Evolutionary conservation across 2,113 vertebrate genomes (phyloP), one percentile per base, ranked within the genome.

Genomic region (Trichomycterus rosablanca): DNA sequence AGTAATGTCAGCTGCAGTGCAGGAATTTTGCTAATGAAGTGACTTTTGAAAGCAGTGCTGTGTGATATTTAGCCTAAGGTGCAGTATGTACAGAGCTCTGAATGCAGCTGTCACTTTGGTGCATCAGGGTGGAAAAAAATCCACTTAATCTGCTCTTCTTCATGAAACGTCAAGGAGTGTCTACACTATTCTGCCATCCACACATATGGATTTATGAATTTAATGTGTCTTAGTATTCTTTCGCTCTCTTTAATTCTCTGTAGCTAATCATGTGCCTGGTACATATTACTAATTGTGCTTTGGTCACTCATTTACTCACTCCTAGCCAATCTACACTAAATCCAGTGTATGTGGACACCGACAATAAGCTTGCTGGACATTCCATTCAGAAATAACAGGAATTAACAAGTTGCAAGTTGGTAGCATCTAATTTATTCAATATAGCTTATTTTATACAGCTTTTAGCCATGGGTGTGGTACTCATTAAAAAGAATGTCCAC

Each of bases 111-210:
- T 65, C 43, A 39, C 52, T 30, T 57, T 57, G 63, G 35, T 44
- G 24, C 35, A 65, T 49, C 53, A 49, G 45, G 63, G 63, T 34
- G 19, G 43, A 56, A 65, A 30, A n/a, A 57, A 65, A 65, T 65
- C 52, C 63, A 57, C 63, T 56, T 65, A 65, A 65, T 65, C 63
- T 49, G 3, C 43, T 49, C 44, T 65, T 65, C 43, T 32, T 39
- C 24, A 32, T 24, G 48, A 48, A 59, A 67, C 55, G 52, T 44
- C 24, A 19, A n/a, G n/a, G 26, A 61, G 50, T 46, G 45, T 61
- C 42, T 54, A 44, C 53, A 20, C 40, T 35, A 57, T 57, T 57
- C 56, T 70, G 8, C 34, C 61, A 57, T 44, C 53, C 53, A 65
- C 24, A 60, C 56, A 54, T 30, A 50, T 37, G 40, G 18, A 54